Conservation (phyloP, 2,888 invertebrate genomes). For the Nebria salina region DNA sequence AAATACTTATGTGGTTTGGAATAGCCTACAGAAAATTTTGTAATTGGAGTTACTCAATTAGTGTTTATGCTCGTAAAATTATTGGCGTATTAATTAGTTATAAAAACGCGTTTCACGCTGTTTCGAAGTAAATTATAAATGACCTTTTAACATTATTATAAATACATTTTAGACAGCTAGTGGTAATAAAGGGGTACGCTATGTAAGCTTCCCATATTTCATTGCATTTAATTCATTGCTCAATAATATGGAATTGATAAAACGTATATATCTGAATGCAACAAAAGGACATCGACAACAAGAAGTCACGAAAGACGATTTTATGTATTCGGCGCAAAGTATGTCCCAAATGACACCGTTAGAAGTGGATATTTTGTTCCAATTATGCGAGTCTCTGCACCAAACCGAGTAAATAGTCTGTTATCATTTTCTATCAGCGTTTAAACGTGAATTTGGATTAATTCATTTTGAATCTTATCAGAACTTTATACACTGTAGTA, state of each 20-base stretch:
- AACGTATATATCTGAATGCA: constrained; percentile 92
- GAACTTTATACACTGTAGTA: too few relatives aligned
- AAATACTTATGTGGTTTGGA: too few relatives aligned
- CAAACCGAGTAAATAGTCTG: constrained; percentile 77
- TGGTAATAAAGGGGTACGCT: constrained; percentile 74
- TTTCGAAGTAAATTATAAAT: background rate
- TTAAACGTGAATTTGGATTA: background rate
- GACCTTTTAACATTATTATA: background rate
- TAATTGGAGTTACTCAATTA: too few relatives aligned
- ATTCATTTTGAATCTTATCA: too few relatives aligned
- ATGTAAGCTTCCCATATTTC: constrained; percentile 97
- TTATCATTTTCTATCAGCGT: background rate
- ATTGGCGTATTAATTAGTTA: too few relatives aligned
- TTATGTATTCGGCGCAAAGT: constrained; percentile 96
- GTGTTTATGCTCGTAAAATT: too few relatives aligned
- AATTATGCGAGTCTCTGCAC: constrained; percentile 87
- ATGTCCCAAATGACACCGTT: constrained; percentile 98
- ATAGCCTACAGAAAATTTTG: too few relatives aligned
- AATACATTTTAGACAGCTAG: constrained; percentile 69
- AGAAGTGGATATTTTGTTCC: constrained; percentile 96
- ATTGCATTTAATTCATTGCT: constrained; percentile 97
- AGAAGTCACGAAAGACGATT: constrained; percentile 96
- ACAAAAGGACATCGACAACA: constrained; percentile 82
- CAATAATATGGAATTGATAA: constrained; percentile 98
- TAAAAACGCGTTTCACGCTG: too few relatives aligned